Evolutionary conservation across 1,140 invertebrate genomes (phyloP).

Genomic region (Parapsyche elsis): DNA sequence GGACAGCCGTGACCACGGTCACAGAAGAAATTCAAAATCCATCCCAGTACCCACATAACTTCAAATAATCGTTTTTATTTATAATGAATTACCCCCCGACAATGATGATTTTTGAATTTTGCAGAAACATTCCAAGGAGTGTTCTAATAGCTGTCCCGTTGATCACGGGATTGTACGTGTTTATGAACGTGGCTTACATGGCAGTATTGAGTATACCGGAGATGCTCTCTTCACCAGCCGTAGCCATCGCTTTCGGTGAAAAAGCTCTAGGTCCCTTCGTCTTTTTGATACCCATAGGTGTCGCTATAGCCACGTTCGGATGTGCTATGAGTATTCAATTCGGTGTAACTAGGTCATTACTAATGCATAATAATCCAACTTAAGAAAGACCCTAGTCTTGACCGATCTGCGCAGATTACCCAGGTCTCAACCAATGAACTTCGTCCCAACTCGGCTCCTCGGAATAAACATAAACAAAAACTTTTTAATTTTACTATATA

Average conservation of each 20-base stretch:
- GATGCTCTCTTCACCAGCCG: slow-evolving; percentile 83
- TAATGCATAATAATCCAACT: too few relatives aligned
- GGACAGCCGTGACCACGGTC: slow-evolving; percentile 90
- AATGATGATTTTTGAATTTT: slow-evolving; percentile 51
- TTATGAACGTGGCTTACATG: slow-evolving; percentile 94
- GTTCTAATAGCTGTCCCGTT: slow-evolving; percentile 92
- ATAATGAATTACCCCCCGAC: background rate
- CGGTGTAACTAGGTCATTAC: slow-evolving; percentile 72
- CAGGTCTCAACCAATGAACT: too few relatives aligned
- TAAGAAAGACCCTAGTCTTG: too few relatives aligned
- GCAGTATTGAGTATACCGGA: slow-evolving; percentile 84
- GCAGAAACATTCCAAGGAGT: slow-evolving; percentile 80
- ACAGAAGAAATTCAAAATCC: slow-evolving; percentile 94
- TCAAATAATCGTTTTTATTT: background rate
- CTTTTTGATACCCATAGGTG: slow-evolving; percentile 77
- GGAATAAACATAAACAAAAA: too few relatives aligned
- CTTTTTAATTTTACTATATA: too few relatives aligned
- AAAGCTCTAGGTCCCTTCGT: slow-evolving; percentile 70
- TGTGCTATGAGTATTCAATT: slow-evolving; percentile 82
- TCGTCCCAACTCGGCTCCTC: too few relatives aligned
- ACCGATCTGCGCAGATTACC: too few relatives aligned
- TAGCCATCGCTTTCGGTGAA: slow-evolving; percentile 83
- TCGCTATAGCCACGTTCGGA: slow-evolving; percentile 80
- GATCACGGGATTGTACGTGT: slow-evolving; percentile 87
- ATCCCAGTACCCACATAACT: too few relatives aligned